Evolutionary conservation across 37 sponge, comb jelly and placozoan genomes (phyloP), one percentile per base, ranked within the genome.

Genomic region (Spongilla lacustris): DNA sequence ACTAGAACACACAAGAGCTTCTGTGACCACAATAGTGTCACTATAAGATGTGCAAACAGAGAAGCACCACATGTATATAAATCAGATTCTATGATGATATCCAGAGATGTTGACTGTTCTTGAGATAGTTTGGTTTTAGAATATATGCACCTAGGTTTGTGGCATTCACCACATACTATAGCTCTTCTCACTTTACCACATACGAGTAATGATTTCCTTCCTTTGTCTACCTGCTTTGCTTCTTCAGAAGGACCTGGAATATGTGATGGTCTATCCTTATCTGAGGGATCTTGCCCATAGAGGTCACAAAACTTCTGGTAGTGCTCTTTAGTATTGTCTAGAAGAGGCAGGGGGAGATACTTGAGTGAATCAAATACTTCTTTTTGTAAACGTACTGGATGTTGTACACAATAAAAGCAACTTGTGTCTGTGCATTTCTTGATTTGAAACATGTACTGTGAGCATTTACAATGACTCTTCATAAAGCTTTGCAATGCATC

Each of bases 81-180:
- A 27, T 66, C 50, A 66, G 23, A 34, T 36, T 35, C 32, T 34
- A 49, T 66, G 28, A 84, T 25, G 36, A 30, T 66, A 50, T 37
- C 27, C 35, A 58, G 8, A 23, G 75, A 28, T 19, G n/a, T 75
- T 33, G 66, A 68, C 5, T 84, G 75, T 23, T 33, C 50, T 0
- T 74, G 32, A 58, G 66, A 49, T 29, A 84, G 66, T 58, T 50
- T 71, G 46, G 32, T 24, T 21, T 50, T 66, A 33, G 84, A 26
- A 75, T 71, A 75, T 14, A 74, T 37, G 35, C 84, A 84, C 36
- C 76, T 37, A 27, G 84, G 84, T 41, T 84, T 84, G n/a, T n/a
- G 75, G 13, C 84, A 74, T 29, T 84, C 75, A 26, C 75, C 66
- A 58, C 84, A 84, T 22, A 25, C 23, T 38, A 84, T 28, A 13